These are phyloP conservation scores for Leucophenga maculata DNA, from an alignment of 2,888 invertebrate species.

Conservation along the genomic window DNA sequence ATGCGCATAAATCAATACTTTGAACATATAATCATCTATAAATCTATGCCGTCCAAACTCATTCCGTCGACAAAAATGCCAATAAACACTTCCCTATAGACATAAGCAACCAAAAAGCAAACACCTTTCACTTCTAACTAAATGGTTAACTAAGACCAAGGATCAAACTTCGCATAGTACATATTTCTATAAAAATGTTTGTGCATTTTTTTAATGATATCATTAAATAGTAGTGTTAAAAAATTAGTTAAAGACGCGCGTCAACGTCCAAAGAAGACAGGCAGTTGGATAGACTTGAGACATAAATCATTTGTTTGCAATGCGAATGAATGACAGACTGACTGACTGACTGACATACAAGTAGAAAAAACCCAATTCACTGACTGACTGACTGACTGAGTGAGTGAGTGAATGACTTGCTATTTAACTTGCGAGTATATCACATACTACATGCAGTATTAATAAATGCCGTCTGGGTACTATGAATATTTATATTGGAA, in stretches of 20 bases:
- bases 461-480: not conserved
- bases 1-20: too few relatives aligned
- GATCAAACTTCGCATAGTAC: too few relatives aligned
- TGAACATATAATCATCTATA: too few relatives aligned
- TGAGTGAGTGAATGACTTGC: slow-evolving; percentile 13
- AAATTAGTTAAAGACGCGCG: slow-evolving; percentile 51
- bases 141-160: not conserved
- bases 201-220: slow-evolving; percentile 16
- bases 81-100: too few relatives aligned
- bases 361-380: not conserved
- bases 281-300: not conserved
- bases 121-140: not conserved
- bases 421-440: not conserved
- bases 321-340: slow-evolving; percentile 1
- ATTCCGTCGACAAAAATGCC: too few relatives aligned
- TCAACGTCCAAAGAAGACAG: too few relatives aligned
- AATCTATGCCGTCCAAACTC: too few relatives aligned
- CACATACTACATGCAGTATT: not conserved
- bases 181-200: too few relatives aligned
- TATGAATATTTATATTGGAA: not conserved
- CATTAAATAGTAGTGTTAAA: slow-evolving; percentile 58
- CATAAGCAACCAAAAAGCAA: not conserved
- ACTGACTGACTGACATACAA: slow-evolving; percentile 5
- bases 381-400: not conserved
- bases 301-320: slow-evolving; percentile 28